Percentiles rank a stretch among this genome's conserved stretches.
Conservation (phyloP, 2,888 invertebrate genomes). For the Microctonus brassicae region DNA sequence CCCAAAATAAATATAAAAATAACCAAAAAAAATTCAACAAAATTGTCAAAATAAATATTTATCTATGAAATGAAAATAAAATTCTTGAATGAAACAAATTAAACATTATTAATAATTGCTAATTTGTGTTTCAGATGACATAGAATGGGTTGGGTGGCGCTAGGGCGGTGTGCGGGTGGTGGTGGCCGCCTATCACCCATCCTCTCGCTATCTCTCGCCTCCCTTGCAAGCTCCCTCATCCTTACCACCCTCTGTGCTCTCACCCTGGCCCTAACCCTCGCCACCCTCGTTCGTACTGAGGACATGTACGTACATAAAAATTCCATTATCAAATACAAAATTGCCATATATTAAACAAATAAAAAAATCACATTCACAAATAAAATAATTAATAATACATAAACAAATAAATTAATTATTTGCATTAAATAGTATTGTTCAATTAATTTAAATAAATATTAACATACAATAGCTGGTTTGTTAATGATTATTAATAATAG, state of each 20-base stretch:
- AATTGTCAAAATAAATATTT: no score
- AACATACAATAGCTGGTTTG: no score
- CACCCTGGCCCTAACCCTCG: constrained; percentile 65
- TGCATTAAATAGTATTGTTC: no score
- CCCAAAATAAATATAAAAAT: no score
- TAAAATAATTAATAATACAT: no score
- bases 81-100: not conserved
- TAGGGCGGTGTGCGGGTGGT: constrained; percentile 77
- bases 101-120: constrained; percentile 27
- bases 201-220: constrained; percentile 68
- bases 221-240: constrained; percentile 66
- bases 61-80: not conserved
- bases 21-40: no score
- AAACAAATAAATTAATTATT: no score
- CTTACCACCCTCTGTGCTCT: constrained; percentile 64
- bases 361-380: no score
- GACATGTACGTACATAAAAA: constrained; percentile 66
- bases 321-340: no score
- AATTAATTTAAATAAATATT: no score
- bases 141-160: constrained; percentile 92
- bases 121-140: constrained; percentile 81
- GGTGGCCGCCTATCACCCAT: constrained; percentile 68
- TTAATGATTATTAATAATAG: no score
- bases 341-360: no score
- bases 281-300: constrained; percentile 65